phyloP scores from a whole-genome alignment of 2,888 invertebrate genomes.

The Hyposoter didymator region DNA sequence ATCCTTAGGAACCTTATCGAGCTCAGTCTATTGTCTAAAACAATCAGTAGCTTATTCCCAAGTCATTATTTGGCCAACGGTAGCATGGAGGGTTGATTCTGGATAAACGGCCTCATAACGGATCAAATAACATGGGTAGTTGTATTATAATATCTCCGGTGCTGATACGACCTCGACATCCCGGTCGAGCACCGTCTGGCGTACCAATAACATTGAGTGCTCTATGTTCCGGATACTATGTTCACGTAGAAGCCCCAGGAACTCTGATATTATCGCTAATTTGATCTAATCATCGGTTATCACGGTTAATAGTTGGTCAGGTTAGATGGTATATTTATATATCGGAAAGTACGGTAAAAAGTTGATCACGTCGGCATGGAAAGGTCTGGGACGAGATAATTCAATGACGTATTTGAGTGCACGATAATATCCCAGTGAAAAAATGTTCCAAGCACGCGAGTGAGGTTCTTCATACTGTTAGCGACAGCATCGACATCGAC shows the following conservation, averaged over 20 bases:
- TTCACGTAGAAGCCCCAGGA: constrained; percentile 47
- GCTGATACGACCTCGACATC: constrained; percentile 49
- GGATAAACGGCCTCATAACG: constrained; percentile 3
- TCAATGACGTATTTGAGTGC: constrained; percentile 58
- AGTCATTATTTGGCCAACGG: not conserved
- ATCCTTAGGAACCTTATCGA: not conserved
- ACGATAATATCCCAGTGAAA: constrained; percentile 45
- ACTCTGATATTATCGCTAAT: constrained; percentile 71
- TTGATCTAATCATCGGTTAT: constrained; percentile 76
- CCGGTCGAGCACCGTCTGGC: constrained; percentile 66
- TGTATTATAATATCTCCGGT: constrained; percentile 33
- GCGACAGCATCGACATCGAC: constrained; percentile 14
- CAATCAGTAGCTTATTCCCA: not conserved
- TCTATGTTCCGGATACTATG: constrained; percentile 64
- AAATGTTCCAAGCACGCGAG: constrained; percentile 37
- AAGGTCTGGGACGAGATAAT: constrained; percentile 52
- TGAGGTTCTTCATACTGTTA: constrained; percentile 20
- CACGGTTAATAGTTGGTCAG: constrained; percentile 71
- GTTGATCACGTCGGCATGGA: constrained; percentile 50
- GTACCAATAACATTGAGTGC: constrained; percentile 72
- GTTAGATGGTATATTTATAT: constrained; percentile 54
- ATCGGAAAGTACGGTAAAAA: constrained; percentile 60
- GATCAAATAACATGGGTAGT: constrained; percentile 25
- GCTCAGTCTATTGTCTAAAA: not conserved
- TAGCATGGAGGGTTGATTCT: not conserved